Evolutionary conservation across 2,888 invertebrate genomes (phyloP).

Genomic region (Sesia bembeciformis): DNA sequence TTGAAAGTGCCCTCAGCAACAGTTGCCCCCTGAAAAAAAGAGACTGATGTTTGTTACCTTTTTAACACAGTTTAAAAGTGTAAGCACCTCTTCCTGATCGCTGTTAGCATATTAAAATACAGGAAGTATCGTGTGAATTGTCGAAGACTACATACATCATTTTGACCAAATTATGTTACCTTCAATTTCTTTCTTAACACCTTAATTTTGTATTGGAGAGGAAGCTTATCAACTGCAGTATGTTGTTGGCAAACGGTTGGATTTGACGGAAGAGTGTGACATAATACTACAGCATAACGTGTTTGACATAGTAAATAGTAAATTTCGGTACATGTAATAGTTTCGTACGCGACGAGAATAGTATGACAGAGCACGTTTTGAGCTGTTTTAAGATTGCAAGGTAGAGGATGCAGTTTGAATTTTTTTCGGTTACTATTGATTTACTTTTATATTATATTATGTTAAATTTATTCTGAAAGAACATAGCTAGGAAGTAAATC

Average conservation of each 20-base stretch:
- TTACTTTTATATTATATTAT: too few relatives aligned
- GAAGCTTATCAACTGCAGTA: background rate
- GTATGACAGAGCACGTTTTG: background rate
- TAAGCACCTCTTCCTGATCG: constrained; percentile 9
- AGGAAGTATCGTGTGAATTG: constrained; percentile 7
- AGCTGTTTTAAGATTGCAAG: too few relatives aligned
- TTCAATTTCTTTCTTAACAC: background rate
- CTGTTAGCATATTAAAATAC: constrained; percentile 8
- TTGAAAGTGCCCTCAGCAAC: too few relatives aligned
- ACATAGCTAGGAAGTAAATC: too few relatives aligned
- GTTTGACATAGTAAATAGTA: constrained; percentile 16
- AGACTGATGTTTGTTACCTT: background rate
- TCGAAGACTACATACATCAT: background rate
- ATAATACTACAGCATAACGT: constrained; percentile 22
- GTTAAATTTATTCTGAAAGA: too few relatives aligned
- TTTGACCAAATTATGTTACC: background rate
- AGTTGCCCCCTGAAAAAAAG: too few relatives aligned
- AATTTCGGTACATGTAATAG: constrained; percentile 20
- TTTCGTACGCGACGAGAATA: constrained; percentile 3
- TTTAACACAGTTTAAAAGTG: constrained; percentile 2
- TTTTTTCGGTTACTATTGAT: too few relatives aligned
- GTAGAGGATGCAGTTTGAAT: too few relatives aligned
- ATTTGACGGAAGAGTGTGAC: constrained; percentile 21
- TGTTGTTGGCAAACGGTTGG: constrained; percentile 11
- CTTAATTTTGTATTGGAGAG: too few relatives aligned